Evolutionary conservation across 2,797 vertebrate genomes (phyloP).

Genomic region (Pelochelys cantorii): DNA sequence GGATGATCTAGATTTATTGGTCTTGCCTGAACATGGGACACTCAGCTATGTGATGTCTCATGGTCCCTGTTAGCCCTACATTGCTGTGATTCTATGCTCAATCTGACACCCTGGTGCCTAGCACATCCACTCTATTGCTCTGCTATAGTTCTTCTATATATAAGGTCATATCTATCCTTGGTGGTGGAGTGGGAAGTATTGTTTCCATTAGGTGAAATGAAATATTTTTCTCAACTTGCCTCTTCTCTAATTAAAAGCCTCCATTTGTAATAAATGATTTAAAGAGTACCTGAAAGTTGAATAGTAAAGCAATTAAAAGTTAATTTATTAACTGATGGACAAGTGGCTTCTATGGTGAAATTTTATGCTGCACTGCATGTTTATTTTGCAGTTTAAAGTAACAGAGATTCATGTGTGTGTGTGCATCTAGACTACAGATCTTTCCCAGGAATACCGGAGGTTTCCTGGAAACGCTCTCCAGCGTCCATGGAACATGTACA

Average conservation of each 20-base stretch:
- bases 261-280: not conserved
- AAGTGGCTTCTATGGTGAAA: not conserved
- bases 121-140: not conserved
- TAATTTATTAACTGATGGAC: not conserved
- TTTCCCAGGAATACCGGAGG: no score
- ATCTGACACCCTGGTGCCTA: not conserved
- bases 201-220: not conserved
- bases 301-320: not conserved
- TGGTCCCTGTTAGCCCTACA: not conserved
- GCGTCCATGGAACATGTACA: no score
- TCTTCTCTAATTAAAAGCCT: not conserved
- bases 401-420: not conserved
- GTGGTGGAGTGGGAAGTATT: not conserved
- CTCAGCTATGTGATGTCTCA: not conserved
- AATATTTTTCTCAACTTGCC: rapidly evolving
- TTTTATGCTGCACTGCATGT: not conserved
- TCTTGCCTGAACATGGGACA: not conserved
- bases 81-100: not conserved
- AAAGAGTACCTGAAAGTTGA: not conserved
- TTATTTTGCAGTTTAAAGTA: not conserved
- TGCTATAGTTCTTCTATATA: not conserved
- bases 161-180: not conserved
- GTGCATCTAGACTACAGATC: no score
- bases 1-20: not conserved
- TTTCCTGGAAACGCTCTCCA: no score